A percentile compares a stretch with the other conserved stretches of the same genome.
These are phyloP conservation scores for Mus minutoides DNA, from an alignment of 2,797 vertebrate species.

Conservation along the genomic window DNA sequence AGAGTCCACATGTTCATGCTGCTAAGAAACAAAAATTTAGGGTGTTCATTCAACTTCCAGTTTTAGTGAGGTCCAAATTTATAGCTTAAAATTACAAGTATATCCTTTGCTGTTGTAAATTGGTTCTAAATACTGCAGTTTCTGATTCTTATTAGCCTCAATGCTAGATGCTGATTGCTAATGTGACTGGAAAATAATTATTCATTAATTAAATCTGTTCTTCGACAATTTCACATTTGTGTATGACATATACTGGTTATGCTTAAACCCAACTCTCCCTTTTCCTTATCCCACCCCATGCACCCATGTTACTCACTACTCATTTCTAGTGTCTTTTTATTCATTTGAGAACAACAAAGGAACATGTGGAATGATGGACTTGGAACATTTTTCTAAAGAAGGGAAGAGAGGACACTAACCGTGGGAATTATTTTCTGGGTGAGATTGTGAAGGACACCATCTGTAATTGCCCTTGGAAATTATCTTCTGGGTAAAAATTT, in stretches of 20 bases:
- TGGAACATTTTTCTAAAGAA: not conserved
- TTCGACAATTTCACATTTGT: not conserved
- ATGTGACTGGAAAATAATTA: not conserved
- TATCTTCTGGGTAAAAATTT: not conserved
- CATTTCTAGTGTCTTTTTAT: not conserved
- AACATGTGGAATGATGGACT: not conserved
- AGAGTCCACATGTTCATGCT: too few species aligned
- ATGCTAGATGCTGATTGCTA: not conserved
- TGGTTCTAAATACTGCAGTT: not conserved
- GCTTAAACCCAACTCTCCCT: not conserved
- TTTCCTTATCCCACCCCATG: not conserved
- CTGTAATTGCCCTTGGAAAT: not conserved
- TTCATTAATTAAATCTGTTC: not conserved
- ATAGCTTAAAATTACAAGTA: not conserved
- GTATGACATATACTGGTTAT: not conserved
- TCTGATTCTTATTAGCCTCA: not conserved
- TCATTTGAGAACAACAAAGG: not conserved
- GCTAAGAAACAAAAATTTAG: not conserved
- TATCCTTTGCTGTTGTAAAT: not conserved
- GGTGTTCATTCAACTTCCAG: not conserved
- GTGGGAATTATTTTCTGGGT: not conserved
- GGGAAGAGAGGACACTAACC: not conserved
- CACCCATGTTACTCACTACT: accelerated
- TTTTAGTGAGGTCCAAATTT: not conserved
- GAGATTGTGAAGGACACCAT: not conserved